Conservation (phyloP, 2,888 invertebrate genomes). For the Nomada hirtipes region DNA sequence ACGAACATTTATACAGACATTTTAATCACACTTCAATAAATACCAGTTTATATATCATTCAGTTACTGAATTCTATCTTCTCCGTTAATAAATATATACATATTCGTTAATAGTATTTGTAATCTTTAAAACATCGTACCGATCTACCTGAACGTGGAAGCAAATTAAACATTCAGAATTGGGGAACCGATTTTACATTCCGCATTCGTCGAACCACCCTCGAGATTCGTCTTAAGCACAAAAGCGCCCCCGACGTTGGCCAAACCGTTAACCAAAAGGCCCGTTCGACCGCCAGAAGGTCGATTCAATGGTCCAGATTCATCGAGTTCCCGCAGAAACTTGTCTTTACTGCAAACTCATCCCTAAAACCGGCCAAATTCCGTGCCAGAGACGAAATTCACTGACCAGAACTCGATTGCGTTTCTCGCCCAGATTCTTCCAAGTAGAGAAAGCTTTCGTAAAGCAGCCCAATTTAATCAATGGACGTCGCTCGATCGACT, state of each 20-base stretch:
- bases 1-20: too few species aligned
- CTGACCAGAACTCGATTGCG: constrained; percentile 17
- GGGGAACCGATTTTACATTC: not conserved
- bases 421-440: not conserved
- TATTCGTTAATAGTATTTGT: too few species aligned
- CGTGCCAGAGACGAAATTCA: constrained; percentile 9
- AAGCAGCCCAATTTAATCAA: constrained; percentile 23
- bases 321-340: constrained; percentile 29
- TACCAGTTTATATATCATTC: too few species aligned
- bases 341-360: constrained; percentile 12
- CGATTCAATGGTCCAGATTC: constrained; percentile 25
- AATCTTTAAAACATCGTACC: too few species aligned
- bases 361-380: constrained; percentile 9
- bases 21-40: too few species aligned
- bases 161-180: not conserved
- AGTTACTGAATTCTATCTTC: too few species aligned
- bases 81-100: too few species aligned
- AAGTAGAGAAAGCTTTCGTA: not conserved
- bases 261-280: not conserved
- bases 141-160: not conserved
- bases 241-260: not conserved
- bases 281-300: constrained; percentile 6
- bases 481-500: not conserved
- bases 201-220: not conserved
- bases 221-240: not conserved